These are phyloP conservation scores for Meriones unguiculatus DNA, from an alignment of 2,113 vertebrate genomes.

Conservation along the genomic window DNA sequence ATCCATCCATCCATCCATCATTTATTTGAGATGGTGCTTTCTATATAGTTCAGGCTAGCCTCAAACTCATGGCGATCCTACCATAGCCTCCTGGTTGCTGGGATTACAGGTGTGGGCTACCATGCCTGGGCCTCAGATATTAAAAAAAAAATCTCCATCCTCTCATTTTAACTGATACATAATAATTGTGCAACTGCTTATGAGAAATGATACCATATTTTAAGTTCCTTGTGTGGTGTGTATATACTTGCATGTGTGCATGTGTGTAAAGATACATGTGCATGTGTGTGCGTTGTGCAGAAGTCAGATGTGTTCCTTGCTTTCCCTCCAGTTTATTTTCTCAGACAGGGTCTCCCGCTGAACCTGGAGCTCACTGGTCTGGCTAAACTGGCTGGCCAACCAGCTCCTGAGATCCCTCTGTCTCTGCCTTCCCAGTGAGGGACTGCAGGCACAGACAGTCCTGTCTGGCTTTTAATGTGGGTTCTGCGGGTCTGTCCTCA, in stretches of 20 bases:
- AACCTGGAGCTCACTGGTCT: background rate
- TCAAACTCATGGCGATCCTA: background rate
- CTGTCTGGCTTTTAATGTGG: background rate
- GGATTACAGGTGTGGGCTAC: background rate
- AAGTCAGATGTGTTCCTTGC: background rate
- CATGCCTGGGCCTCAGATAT: background rate
- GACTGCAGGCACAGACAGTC: no score
- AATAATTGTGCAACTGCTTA: background rate
- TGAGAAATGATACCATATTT: background rate
- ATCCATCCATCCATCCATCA: no score
- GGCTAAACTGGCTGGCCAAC: background rate
- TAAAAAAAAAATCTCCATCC: background rate
- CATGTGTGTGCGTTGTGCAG: background rate
- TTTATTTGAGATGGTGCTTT: background rate
- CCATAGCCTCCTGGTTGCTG: background rate
- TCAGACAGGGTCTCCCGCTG: background rate
- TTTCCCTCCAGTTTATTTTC: background rate
- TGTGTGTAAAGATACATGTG: background rate
- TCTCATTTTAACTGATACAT: background rate
- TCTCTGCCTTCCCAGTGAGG: background rate
- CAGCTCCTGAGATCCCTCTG: background rate
- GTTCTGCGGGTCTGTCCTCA: background rate
- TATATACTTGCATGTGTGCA: background rate
- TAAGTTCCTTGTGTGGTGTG: background rate
- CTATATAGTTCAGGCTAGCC: background rate